A percentile compares a stretch with the other conserved stretches of the same genome.
Conservation (phyloP, 2,888 invertebrate species). For the Sesamia inferens region DNA sequence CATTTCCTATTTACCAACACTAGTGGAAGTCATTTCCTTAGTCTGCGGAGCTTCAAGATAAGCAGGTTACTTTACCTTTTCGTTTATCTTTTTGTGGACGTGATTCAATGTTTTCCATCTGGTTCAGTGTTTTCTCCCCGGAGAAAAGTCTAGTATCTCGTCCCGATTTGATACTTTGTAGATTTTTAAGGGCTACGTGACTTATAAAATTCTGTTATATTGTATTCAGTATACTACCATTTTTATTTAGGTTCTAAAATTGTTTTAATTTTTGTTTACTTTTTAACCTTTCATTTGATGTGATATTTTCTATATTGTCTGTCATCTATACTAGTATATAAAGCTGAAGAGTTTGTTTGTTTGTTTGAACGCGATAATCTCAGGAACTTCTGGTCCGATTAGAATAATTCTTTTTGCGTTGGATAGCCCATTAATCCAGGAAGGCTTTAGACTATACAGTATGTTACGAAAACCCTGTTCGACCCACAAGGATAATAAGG, state of each 20-base stretch:
- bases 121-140: background rate
- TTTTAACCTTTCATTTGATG: no score
- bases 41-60: constrained; percentile 38
- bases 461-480: no score
- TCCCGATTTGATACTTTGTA: background rate
- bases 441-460: no score
- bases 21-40: constrained; percentile 53
- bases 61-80: constrained; percentile 48
- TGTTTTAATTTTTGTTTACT: no score
- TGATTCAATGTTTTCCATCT: constrained; percentile 20
- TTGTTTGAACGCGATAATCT: no score
- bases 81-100: constrained; percentile 32
- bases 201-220: background rate
- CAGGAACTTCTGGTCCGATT: no score
- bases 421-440: no score
- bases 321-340: no score
- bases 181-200: background rate
- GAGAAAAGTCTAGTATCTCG: background rate
- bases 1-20: constrained; percentile 56
- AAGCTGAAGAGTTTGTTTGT: no score
- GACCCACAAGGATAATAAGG: no score
- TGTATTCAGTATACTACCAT: background rate
- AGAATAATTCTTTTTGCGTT: no score
- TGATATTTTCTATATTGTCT: no score
- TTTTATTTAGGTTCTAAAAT: background rate